Percentiles rank a stretch among this genome's conserved stretches.
phyloP scores from a whole-genome alignment of 2,797 vertebrate genomes.

The Chromis chromis region DNA sequence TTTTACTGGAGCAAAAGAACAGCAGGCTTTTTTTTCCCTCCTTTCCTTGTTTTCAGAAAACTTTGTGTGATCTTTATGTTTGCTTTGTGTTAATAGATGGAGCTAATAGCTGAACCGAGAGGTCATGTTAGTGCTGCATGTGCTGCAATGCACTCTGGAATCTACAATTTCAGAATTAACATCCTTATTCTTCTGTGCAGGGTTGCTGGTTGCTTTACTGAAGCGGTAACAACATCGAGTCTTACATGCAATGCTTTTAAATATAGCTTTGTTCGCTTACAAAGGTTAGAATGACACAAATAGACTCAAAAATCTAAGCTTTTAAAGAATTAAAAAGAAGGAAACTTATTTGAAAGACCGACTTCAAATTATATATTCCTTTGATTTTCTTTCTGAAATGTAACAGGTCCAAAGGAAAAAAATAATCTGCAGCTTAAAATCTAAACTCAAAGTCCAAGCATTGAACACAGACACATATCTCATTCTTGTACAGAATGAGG shows the following conservation, averaged over 20 bases:
- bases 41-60: constrained; percentile 9
- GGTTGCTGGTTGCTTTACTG: background rate
- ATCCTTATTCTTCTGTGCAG: background rate
- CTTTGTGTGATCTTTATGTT: constrained; percentile 22
- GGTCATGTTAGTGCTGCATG: background rate
- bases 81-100: background rate
- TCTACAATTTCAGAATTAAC: background rate
- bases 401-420: background rate
- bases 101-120: background rate
- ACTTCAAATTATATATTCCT: background rate
- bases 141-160: background rate
- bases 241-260: background rate
- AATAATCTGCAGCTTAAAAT: too few relatives aligned
- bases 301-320: background rate
- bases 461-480: too few relatives aligned
- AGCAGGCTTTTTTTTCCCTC: constrained; percentile 17
- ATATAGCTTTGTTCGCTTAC: background rate
- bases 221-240: background rate
- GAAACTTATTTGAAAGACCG: background rate
- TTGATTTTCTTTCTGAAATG: background rate
- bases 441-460: too few relatives aligned
- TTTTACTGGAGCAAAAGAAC: constrained; percentile 32
- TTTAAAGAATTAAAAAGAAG: background rate
- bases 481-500: background rate
- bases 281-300: background rate